Conservation (phyloP, 92 coral and sea anemone genomes). For the Virgularia gustaviana region DNA sequence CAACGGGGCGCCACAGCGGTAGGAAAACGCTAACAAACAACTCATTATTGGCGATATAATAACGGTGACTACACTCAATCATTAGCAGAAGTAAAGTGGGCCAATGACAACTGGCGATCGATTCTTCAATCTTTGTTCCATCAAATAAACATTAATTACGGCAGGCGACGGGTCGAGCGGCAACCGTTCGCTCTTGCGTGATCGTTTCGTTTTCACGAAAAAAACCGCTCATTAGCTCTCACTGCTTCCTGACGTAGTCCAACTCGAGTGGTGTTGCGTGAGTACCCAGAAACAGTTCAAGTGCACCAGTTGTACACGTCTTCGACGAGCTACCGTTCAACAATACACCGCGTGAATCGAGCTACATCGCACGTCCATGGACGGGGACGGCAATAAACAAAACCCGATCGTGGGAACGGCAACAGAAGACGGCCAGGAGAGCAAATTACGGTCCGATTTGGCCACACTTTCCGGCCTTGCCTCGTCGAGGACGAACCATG, state of each 20-base stretch:
- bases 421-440: slow-evolving; percentile 1
- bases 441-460: background rate
- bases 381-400: slow-evolving; percentile 21
- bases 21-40: slow-evolving; percentile 23
- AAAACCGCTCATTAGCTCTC: no score
- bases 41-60: slow-evolving; percentile 19
- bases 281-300: no score
- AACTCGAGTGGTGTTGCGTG: no score
- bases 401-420: slow-evolving; percentile 6
- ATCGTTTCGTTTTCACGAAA: no score
- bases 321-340: background rate
- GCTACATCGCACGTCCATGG: slow-evolving; percentile 8
- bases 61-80: slow-evolving; percentile 34
- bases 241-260: no score
- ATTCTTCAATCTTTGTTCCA: slow-evolving; percentile 81
- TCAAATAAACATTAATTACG: slow-evolving; percentile 97
- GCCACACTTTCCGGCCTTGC: no score
- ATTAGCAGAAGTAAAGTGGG: background rate
- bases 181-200: no score
- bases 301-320: no score
- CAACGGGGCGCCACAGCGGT: slow-evolving; percentile 4
- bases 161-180: no score
- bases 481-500: background rate
- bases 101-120: slow-evolving; percentile 67
- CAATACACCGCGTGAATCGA: slow-evolving; percentile 18